Evolutionary conservation across 2,797 vertebrate genomes (phyloP).

Genomic region (Salarias fasciatus): DNA sequence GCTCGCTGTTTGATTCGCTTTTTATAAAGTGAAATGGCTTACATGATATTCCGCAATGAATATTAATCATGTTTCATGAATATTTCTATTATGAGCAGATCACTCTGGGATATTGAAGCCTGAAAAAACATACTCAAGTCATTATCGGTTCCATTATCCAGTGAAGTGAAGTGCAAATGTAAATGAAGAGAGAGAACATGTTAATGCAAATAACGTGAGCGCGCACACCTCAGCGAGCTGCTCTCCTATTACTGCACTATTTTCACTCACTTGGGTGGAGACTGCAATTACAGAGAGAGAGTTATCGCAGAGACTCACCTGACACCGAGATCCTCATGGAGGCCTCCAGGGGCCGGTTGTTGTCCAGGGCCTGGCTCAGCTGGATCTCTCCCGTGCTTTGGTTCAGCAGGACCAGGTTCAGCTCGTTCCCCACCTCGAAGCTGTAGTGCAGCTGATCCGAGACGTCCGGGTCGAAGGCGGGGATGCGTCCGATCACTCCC

Average conservation of each 20-base stretch:
- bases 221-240: constrained; percentile 16
- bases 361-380: constrained; percentile 92
- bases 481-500: constrained; percentile 92
- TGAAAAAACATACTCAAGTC: constrained; percentile 46
- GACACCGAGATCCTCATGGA: constrained; percentile 94
- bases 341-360: constrained; percentile 95
- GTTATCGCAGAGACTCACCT: constrained; percentile 81
- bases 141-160: constrained; percentile 49
- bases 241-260: constrained; percentile 17
- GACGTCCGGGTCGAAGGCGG: constrained; percentile 90
- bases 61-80: constrained; percentile 62
- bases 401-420: constrained; percentile 92
- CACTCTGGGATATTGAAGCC: constrained; percentile 31
- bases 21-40: constrained; percentile 11
- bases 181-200: constrained; percentile 30
- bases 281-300: constrained; percentile 38
- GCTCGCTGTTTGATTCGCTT: background rate
- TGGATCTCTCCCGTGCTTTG: constrained; percentile 90
- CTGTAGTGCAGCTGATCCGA: constrained; percentile 90
- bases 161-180: constrained; percentile 47
- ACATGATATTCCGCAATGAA: constrained; percentile 46
- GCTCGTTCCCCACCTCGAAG: constrained; percentile 93
- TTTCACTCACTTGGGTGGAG: constrained; percentile 45
- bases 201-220: constrained; percentile 9
- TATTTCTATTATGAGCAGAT: constrained; percentile 56